phyloP scores from a whole-genome alignment of 2,797 vertebrate species.

The Furcifer pardalis region DNA sequence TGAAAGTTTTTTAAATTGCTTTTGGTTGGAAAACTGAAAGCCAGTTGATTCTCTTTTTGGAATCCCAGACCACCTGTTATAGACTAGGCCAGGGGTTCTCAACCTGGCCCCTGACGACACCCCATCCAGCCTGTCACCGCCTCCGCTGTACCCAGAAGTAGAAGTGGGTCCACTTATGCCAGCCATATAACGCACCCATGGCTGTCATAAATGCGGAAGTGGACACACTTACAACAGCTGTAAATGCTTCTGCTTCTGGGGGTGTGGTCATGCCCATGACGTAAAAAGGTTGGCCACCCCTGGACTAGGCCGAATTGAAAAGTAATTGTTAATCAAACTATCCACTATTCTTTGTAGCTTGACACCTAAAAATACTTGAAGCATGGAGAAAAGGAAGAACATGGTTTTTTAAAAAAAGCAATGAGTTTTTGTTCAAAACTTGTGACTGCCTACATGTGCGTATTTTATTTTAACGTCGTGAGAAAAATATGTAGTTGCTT shows the following conservation, averaged over 20 bases:
- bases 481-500: neutral
- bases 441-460: neutral
- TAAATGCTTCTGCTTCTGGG: no score
- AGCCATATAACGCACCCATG: no score
- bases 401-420: neutral
- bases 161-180: no score
- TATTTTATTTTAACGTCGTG: neutral
- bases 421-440: neutral
- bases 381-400: neutral
- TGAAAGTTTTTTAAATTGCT: slow-evolving; percentile 1
- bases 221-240: no score
- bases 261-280: no score
- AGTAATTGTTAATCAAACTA: neutral
- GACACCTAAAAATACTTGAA: slow-evolving; percentile 1
- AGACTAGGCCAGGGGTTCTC: slow-evolving; percentile 19
- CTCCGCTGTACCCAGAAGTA: no score
- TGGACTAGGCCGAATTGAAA: neutral
- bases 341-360: neutral
- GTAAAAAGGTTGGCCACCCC: no score
- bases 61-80: neutral
- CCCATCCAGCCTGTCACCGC: no score
- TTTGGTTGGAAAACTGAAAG: slow-evolving; percentile 22
- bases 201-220: no score
- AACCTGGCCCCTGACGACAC: no score
- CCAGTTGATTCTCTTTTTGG: neutral